phyloP scores from a whole-genome alignment of 2,888 invertebrate genomes.

The Orthonevra nobilis region DNA sequence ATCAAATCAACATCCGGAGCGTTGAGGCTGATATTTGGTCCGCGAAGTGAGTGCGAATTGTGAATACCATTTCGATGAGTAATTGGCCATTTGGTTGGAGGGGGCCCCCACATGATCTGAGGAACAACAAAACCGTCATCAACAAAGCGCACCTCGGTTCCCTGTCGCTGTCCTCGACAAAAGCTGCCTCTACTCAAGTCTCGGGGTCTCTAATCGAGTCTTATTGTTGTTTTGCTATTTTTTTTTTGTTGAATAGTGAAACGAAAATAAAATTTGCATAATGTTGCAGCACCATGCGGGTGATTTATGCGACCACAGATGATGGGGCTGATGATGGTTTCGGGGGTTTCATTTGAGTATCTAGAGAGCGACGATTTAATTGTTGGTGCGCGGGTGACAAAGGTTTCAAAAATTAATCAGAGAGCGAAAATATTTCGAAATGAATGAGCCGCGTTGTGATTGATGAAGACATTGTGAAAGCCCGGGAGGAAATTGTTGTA shows the following conservation, averaged over 20 bases:
- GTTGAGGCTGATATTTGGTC: slow-evolving; percentile 4
- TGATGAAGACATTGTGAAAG: slow-evolving; percentile 41
- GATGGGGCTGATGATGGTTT: slow-evolving; percentile 36
- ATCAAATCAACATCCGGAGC: slow-evolving; percentile 49
- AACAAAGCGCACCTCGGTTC: slow-evolving; percentile 37
- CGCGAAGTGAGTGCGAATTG: not conserved
- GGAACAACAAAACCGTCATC: slow-evolving; percentile 8
- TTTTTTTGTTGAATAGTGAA: slow-evolving; percentile 41
- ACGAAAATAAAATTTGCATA: slow-evolving; percentile 68
- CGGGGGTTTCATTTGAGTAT: slow-evolving; percentile 1
- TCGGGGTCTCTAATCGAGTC: slow-evolving; percentile 3
- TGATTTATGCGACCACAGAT: slow-evolving; percentile 45
- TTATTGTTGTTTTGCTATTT: slow-evolving; percentile 23
- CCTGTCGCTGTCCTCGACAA: not conserved
- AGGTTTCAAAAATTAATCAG: slow-evolving; percentile 53
- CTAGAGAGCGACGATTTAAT: slow-evolving; percentile 53
- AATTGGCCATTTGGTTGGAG: slow-evolving; percentile 37
- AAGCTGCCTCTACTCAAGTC: not conserved
- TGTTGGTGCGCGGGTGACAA: slow-evolving; percentile 52
- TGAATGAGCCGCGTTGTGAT: slow-evolving; percentile 27
- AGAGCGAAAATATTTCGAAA: slow-evolving; percentile 33
- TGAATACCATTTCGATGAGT: slow-evolving; percentile 58
- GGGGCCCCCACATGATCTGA: slow-evolving; percentile 3
- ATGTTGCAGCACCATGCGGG: slow-evolving; percentile 41
- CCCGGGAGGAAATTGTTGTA: not conserved